Evolutionary conservation across 30 jellyfish, hydroid and myxozoan genomes (phyloP).

Genomic region (Turritopsis rubra): DNA sequence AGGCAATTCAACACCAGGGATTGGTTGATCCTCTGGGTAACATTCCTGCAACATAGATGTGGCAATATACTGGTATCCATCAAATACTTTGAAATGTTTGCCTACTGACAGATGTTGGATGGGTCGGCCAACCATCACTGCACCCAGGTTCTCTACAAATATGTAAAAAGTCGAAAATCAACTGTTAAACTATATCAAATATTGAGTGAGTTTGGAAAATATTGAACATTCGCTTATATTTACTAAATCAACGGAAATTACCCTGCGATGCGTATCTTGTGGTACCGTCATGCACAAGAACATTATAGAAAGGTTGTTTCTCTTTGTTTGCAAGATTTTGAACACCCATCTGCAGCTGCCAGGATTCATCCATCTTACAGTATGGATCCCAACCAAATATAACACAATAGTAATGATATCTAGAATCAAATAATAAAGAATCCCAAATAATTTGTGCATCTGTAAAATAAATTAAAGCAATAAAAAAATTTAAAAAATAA

Average conservation of each 20-base stretch:
- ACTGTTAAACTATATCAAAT: too few relatives aligned
- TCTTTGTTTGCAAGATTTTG: slow-evolving; percentile 43
- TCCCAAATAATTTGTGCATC: background rate
- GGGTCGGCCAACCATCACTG: slow-evolving; percentile 34
- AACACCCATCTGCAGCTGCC: slow-evolving; percentile 87
- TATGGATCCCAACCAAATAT: slow-evolving; percentile 73
- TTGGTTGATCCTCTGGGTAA: slow-evolving; percentile 67
- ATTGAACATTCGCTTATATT: background rate
- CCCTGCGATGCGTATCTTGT: slow-evolving; percentile 76
- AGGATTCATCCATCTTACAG: slow-evolving; percentile 60
- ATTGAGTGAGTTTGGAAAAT: too few relatives aligned
- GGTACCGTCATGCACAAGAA: slow-evolving; percentile 76
- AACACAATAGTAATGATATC: slow-evolving; percentile 70
- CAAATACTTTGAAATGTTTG: slow-evolving; percentile 36
- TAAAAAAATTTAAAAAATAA: background rate
- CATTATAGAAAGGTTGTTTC: slow-evolving; percentile 76
- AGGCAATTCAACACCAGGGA: background rate
- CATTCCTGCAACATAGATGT: slow-evolving; percentile 30
- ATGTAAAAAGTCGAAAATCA: too few relatives aligned
- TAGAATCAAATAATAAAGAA: background rate
- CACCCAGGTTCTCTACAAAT: slow-evolving; percentile 51
- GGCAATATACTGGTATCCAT: slow-evolving; percentile 53
- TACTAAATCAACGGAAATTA: background rate
- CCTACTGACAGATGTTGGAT: slow-evolving; percentile 56
- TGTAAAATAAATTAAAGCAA: background rate